phyloP scores from a whole-genome alignment of 30 jellyfish, hydroid and myxozoan genomes.

The Catostylus mosaicus region DNA sequence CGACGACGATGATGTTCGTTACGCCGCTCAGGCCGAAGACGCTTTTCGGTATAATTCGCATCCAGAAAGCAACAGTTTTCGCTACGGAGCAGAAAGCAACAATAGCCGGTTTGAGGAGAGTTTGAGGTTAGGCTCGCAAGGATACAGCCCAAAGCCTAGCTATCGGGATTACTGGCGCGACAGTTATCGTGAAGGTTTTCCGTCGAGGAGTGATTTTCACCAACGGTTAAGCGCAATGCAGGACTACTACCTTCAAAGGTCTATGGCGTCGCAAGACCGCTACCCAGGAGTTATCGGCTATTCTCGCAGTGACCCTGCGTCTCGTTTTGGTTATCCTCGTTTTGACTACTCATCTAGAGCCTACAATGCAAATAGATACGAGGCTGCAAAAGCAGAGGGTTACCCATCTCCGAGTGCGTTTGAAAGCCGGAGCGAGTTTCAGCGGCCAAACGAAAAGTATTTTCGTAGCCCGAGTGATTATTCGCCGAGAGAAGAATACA shows the following conservation, averaged over 20 bases:
- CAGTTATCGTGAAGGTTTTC: slow-evolving; percentile 59
- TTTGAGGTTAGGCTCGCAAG: slow-evolving; percentile 62
- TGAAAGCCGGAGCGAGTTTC: slow-evolving; percentile 49
- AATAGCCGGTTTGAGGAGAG: slow-evolving; percentile 56
- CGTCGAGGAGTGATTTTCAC: slow-evolving; percentile 39
- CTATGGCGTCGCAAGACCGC: slow-evolving; percentile 65
- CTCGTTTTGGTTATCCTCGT: slow-evolving; percentile 58
- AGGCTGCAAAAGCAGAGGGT: slow-evolving; percentile 39
- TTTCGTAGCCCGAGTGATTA: slow-evolving; percentile 63
- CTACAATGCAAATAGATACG: slow-evolving; percentile 39
- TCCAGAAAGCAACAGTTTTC: slow-evolving; percentile 58
- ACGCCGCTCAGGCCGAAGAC: slow-evolving; percentile 70
- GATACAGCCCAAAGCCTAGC: slow-evolving; percentile 65
- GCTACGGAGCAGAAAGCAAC: slow-evolving; percentile 49
- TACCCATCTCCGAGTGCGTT: slow-evolving; percentile 46
- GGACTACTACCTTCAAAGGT: slow-evolving; percentile 54
- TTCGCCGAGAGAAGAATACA: slow-evolving; percentile 40
- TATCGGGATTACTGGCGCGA: slow-evolving; percentile 66
- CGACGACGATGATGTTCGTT: slow-evolving; percentile 45
- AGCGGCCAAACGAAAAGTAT: slow-evolving; percentile 34
- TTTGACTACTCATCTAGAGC: slow-evolving; percentile 59
- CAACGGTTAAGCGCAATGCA: slow-evolving; percentile 40
- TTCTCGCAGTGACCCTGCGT: slow-evolving; percentile 53
- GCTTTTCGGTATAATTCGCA: slow-evolving; percentile 54
- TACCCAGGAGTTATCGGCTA: slow-evolving; percentile 64